Percentiles rank a stretch among this genome's conserved stretches.
phyloP scores from a whole-genome alignment of 2,797 vertebrate species.

The Tapirus indicus region DNA sequence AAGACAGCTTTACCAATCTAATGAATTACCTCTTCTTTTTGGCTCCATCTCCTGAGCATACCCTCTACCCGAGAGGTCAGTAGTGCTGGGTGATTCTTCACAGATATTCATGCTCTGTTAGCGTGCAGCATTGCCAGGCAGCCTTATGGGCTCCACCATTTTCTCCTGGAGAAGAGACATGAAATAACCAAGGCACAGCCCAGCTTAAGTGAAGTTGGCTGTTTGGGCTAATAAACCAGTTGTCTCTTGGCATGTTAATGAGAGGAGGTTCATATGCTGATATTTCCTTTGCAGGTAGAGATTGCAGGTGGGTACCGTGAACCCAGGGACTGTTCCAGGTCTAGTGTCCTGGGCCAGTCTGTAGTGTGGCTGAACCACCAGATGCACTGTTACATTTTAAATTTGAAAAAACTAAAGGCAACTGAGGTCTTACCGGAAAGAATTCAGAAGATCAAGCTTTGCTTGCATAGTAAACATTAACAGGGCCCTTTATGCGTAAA shows the following conservation, averaged over 20 bases:
- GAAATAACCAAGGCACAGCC: background rate
- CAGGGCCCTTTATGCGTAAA: background rate
- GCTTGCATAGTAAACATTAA: background rate
- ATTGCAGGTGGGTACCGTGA: background rate
- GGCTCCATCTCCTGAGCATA: background rate
- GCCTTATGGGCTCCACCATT: fast-evolving
- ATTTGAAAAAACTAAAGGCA: background rate
- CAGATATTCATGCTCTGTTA: background rate
- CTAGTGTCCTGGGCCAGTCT: background rate
- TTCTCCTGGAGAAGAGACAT: background rate
- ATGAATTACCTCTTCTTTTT: background rate
- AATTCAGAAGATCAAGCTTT: background rate
- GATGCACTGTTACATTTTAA: background rate
- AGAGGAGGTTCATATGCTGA: background rate
- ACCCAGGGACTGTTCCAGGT: background rate
- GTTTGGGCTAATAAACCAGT: background rate
- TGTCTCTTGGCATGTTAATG: background rate
- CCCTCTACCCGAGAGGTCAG: background rate
- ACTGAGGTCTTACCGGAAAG: background rate
- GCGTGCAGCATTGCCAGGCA: background rate
- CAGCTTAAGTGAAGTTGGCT: background rate
- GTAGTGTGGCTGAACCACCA: background rate
- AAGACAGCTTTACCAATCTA: background rate
- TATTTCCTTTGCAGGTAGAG: background rate
- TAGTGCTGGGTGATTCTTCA: background rate